Evolutionary conservation across 2,797 vertebrate species (phyloP).

Genomic region (Eospalax fontanierii): DNA sequence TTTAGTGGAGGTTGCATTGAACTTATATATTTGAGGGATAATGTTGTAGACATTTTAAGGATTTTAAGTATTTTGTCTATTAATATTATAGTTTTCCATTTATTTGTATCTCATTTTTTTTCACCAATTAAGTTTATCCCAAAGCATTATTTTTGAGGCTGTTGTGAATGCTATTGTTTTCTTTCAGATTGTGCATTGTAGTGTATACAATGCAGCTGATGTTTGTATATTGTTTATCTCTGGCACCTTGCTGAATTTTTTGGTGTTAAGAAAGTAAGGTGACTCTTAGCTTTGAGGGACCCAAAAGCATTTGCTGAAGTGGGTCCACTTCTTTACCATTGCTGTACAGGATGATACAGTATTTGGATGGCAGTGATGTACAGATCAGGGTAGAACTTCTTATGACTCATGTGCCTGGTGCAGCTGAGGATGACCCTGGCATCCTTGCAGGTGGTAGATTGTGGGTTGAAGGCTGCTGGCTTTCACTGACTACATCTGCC

Average conservation of each 20-base stretch:
- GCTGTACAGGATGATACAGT: constrained; percentile 93
- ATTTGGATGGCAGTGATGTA: constrained; percentile 93
- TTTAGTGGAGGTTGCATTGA: neutral
- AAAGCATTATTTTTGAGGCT: neutral
- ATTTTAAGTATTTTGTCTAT: neutral
- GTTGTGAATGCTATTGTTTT: neutral
- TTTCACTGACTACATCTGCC: constrained; percentile 92
- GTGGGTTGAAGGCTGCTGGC: constrained; percentile 89
- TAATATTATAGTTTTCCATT: neutral
- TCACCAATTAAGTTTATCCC: neutral
- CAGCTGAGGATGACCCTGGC: neutral
- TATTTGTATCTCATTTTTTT: constrained; percentile 7
- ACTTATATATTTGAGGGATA: neutral
- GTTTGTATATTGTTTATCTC: neutral
- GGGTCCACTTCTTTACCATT: constrained; percentile 93
- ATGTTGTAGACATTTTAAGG: neutral
- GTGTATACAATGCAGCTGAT: neutral
- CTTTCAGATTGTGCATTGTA: neutral
- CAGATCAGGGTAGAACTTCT: constrained; percentile 90
- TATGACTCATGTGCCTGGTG: neutral
- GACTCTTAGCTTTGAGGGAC: neutral
- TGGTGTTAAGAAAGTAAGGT: neutral
- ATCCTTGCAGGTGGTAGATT: constrained; percentile 81
- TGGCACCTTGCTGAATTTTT: neutral
- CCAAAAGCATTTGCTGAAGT: constrained; percentile 91